These are phyloP conservation scores for Phalloptychus januarius DNA, from an alignment of 2,797 vertebrate genomes.

Conservation along the genomic window DNA sequence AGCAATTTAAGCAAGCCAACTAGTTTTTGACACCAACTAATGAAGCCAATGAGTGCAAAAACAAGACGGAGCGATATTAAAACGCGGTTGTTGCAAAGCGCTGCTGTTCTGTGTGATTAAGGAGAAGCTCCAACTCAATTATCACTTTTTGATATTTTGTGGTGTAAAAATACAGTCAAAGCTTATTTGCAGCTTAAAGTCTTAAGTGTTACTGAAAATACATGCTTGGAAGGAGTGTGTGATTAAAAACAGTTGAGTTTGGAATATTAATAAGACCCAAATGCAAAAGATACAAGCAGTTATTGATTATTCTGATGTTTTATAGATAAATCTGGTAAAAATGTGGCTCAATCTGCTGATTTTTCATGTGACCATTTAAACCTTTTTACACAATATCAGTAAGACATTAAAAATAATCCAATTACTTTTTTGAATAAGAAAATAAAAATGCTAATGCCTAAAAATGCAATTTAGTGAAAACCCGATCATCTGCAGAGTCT, in stretches of 20 bases:
- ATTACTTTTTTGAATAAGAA: too few relatives aligned
- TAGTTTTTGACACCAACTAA: slow-evolving; percentile 66
- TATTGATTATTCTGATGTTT: background rate
- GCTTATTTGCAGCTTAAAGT: background rate
- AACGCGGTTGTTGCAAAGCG: slow-evolving; percentile 33
- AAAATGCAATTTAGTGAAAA: too few relatives aligned
- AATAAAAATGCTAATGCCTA: too few relatives aligned
- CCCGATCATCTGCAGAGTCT: too few relatives aligned
- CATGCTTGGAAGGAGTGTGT: background rate
- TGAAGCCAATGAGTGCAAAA: slow-evolving; percentile 65
- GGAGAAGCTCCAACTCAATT: background rate
- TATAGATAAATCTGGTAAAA: too few relatives aligned
- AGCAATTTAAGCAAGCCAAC: slow-evolving; percentile 64
- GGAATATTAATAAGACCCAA: background rate
- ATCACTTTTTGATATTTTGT: background rate
- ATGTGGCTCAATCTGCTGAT: too few relatives aligned
- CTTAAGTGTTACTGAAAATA: background rate
- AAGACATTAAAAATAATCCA: too few relatives aligned
- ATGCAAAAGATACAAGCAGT: background rate
- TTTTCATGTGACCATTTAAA: too few relatives aligned
- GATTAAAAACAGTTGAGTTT: background rate
- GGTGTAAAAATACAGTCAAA: background rate
- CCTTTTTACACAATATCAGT: too few relatives aligned
- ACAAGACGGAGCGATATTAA: slow-evolving; percentile 51
- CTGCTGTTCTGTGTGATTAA: slow-evolving; percentile 16